Evolutionary conservation across 2,888 invertebrate species (phyloP), one percentile per base, ranked within the genome.

Genomic region (Poecilus cupreus): DNA sequence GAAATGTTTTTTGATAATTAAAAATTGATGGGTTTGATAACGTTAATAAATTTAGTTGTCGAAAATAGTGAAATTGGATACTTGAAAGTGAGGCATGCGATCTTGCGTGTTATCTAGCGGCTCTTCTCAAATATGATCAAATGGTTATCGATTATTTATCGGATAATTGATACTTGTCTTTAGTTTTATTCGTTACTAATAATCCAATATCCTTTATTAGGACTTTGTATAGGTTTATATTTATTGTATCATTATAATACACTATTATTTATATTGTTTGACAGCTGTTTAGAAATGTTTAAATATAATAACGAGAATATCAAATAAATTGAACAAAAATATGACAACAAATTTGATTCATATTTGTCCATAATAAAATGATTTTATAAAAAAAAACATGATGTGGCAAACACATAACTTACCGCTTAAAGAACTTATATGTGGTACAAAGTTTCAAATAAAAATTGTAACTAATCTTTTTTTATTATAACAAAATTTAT

Each of bases 31-130:
- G 64, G 20, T 64, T 46, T 26, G 10, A 20, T 22, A 46, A 70
- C 32, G 11, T 24, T 74, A 43, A 74, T 74, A 74, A 74, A 74
- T 74, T 13, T 74, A 22, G 74, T 46, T 74, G 74, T 74, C 74
- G 11, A 74, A 46, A 74, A 22, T 64, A 74, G n/a, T 77, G 77
- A 60, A 77, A 77, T 77, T 3, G 20, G 74, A 74, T 74, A 49
- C 22, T 10, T 32, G 20, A 60, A 77, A 60, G 43, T 39, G 39
- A 18, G 57, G 18, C 60, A 77, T 77, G 39, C 57, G 57, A 75
- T 20, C 22, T 75, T n/a, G 75, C 64, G 64, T 64, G 64, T 16
- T 49, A 8, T 8, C 4, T 60, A 22, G 20, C 60, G 22, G 24
- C 60, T 22, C 22, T 10, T 1, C 49, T 18, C 49, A 22, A 24